These are phyloP conservation scores for Psettodes erumei DNA, from an alignment of 2,113 vertebrate species.

Conservation along the genomic window DNA sequence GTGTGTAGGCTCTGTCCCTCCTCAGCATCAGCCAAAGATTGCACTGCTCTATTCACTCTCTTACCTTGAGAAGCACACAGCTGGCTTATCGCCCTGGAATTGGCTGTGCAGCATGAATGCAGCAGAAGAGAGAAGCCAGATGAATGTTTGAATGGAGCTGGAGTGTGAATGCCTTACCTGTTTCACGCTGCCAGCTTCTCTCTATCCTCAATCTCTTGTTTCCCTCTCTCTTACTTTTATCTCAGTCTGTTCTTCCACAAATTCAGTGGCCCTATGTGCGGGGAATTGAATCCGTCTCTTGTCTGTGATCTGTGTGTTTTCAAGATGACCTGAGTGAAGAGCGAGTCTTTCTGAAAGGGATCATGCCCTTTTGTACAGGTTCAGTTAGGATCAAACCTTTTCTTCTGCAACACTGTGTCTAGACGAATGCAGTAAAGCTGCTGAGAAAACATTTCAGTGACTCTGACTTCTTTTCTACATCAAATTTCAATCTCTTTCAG, in stretches of 20 bases:
- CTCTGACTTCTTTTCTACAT: not conserved
- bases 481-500: not conserved
- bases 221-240: slow-evolving; percentile 36
- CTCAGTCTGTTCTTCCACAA: slow-evolving; percentile 25
- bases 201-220: slow-evolving; percentile 34
- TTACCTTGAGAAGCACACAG: slow-evolving; percentile 72
- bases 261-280: slow-evolving; percentile 11
- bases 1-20: slow-evolving; percentile 55
- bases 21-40: slow-evolving; percentile 60
- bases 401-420: not conserved
- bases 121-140: slow-evolving; percentile 62
- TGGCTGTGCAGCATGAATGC: slow-evolving; percentile 72
- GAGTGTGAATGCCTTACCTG: slow-evolving; percentile 62
- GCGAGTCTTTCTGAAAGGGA: slow-evolving; percentile 32
- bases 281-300: slow-evolving; percentile 44
- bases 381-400: not conserved
- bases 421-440: not conserved
- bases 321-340: slow-evolving; percentile 30
- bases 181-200: slow-evolving; percentile 35
- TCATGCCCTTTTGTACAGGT: slow-evolving; percentile 36
- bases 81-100: slow-evolving; percentile 69
- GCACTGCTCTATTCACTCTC: slow-evolving; percentile 70
- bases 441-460: not conserved
- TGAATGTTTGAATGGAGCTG: slow-evolving; percentile 65
- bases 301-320: slow-evolving; percentile 47